Base-by-base conservation (phyloP, 1,140 invertebrate species). In the Rhyzopertha dominica region DNA sequence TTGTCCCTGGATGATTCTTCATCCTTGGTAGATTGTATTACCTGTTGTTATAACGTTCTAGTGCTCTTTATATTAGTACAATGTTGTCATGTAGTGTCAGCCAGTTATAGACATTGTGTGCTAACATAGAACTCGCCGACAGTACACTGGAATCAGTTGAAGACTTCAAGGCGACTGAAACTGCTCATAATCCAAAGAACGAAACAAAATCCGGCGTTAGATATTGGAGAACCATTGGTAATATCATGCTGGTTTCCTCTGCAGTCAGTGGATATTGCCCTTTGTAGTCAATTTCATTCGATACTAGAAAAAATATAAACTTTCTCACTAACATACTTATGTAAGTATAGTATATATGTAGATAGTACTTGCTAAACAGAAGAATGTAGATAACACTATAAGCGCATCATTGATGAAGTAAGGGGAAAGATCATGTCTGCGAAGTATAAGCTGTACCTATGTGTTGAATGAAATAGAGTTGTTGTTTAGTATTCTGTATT, bases 51-150 rank as follows among this genome's bases (percentile, higher is more conserved):
- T n/a, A n/a, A n/a, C n/a, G n/a, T n/a, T n/a, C n/a, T n/a, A n/a
- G n/a, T n/a, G n/a, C n/a, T n/a, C n/a, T n/a, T n/a, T n/a, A n/a
- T n/a, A n/a, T n/a, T n/a, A n/a, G n/a, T n/a, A n/a, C n/a, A n/a
- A n/a, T n/a, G n/a, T n/a, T n/a, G n/a, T n/a, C n/a, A n/a, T 92
- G 90, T 50, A 91, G 73, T 72, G 96, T 93, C 61, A 95, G 90
- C 58, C 93, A 77, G 73, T 92, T 95, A 77, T 97, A 98, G 46
- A 98, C 88, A 68, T 98, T 98, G 62, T 93, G 81, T 38, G 95
- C 93, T 68, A 98, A 98, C 95, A 98, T 98, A 12, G 93, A 95
- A 49, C 90, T 90, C 2, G 95, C 95, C n/a, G 92, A 95, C 7
- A 98, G 77, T 18, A 98, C 90, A 47, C 93, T 96, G 25, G 95